Base-by-base conservation (phyloP, 2,888 invertebrate genomes). In the Fragum whitleyi region DNA sequence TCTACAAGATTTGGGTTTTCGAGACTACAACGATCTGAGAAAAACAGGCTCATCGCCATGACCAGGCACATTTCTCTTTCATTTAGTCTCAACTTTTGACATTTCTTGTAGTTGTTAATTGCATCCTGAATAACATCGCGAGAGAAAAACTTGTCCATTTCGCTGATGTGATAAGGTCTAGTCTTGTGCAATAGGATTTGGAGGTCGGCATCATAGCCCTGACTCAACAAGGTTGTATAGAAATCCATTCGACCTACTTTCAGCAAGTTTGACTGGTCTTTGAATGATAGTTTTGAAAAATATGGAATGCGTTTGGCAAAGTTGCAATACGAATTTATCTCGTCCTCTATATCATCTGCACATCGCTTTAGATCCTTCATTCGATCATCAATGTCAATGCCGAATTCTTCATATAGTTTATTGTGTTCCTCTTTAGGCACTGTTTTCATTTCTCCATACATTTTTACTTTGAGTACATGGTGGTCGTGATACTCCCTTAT, bases 301-400 rank as follows among this genome's bases (percentile, higher is more conserved):
- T 78, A 80, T 47, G 85, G 85, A 67, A 85, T 77, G 16, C 71
- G 77, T 57, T 83, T 82, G 7, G 85, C 85, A 47, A 85, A 82
- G 26, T 77, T 77, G 59, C 82, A 82, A 29, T 80, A 85, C 39
- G 65, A 57, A 32, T 78, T 77, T 1, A 80, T 68, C 7, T 76
- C 29, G 1, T 39, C 39, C 57, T 82, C 80, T 16, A 85, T 55
- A 26, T 70, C 70, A 36, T 74, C 61, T 32, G 42, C 28, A 32
- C 42, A 76, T 23, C 42, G 19, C 70, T 79, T 77, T 21, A 85
- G 19, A 32, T 62, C 74, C 19, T 74, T 65, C 57, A 80, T 77
- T 32, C 85, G 65, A 5, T 76, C 80, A 59, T 85, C 85, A 2
- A 85, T 59, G 29, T 85, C 85, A 21, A 85, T 83, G 3, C 85